Percentiles rank a stretch among this genome's conserved stretches.
Conservation (phyloP, 2,797 vertebrate genomes). For the Poeciliopsis turneri region DNA sequence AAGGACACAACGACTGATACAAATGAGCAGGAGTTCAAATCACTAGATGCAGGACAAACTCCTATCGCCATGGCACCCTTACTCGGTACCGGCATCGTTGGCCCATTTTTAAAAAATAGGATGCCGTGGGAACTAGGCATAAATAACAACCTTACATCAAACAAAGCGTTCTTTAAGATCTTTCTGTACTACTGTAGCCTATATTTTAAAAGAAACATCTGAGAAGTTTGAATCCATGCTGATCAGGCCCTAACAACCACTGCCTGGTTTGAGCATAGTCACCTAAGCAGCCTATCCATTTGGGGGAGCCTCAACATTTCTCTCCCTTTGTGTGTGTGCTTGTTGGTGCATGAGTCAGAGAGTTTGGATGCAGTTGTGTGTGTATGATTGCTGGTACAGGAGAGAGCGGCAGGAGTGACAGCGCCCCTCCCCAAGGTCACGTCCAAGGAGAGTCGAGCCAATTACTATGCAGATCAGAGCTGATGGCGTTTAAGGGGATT, state of each 20-base stretch:
- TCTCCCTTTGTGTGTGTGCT: neutral
- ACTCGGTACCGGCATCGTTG: neutral
- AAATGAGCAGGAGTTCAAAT: neutral
- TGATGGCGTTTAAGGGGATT: slow-evolving; percentile 97
- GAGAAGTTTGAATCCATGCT: slow-evolving; percentile 26
- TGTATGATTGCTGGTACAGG: slow-evolving; percentile 82
- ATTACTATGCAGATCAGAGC: slow-evolving; percentile 99
- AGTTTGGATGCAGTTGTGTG: slow-evolving; percentile 32
- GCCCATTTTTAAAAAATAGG: neutral
- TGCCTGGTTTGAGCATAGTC: slow-evolving; percentile 41
- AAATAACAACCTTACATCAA: neutral
- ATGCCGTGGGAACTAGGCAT: neutral
- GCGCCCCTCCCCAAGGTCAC: slow-evolving; percentile 92
- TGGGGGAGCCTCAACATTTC: slow-evolving; percentile 34
- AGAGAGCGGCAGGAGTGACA: slow-evolving; percentile 87
- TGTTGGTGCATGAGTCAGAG: slow-evolving; percentile 17
- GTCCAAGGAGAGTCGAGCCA: slow-evolving; percentile 92
- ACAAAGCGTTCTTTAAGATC: neutral
- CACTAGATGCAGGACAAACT: neutral
- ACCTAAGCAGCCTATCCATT: slow-evolving; percentile 7
- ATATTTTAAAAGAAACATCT: neutral
- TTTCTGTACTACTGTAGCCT: neutral
- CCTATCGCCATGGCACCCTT: too few species aligned
- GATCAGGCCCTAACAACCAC: slow-evolving; percentile 34
- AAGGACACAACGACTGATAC: neutral